Percentiles rank a stretch among this genome's conserved stretches.
Conservation (phyloP, 2,888 invertebrate genomes). For the Cyclophora albipunctata region DNA sequence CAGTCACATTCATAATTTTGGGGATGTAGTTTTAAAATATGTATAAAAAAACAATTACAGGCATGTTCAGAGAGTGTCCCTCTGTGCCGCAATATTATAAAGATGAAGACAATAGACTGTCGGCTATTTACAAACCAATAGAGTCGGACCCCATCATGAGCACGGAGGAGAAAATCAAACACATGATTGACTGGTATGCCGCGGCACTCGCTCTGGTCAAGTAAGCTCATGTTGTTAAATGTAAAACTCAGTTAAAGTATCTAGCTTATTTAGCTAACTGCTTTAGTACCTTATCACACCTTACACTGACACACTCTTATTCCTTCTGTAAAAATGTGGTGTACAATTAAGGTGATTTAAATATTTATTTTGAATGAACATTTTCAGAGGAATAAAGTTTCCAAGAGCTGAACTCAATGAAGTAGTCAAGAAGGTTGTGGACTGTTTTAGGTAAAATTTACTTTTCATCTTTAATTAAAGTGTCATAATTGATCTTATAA, state of each 20-base stretch:
- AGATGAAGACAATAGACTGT: constrained; percentile 75
- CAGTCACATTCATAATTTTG: too few species aligned
- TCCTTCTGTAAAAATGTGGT: too few species aligned
- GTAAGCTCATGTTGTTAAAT: constrained; percentile 47
- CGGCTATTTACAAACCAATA: constrained; percentile 86
- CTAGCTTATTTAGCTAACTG: background rate
- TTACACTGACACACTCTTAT: too few species aligned
- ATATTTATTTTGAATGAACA: too few species aligned
- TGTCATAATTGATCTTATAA: too few species aligned
- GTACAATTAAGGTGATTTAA: too few species aligned
- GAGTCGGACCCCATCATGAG: constrained; percentile 86
- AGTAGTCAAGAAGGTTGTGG: constrained; percentile 47
- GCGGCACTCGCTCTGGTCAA: constrained; percentile 77
- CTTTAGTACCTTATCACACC: too few species aligned
- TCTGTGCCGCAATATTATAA: constrained; percentile 80
- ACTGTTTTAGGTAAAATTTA: constrained; percentile 50
- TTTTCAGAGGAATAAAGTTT: constrained; percentile 57
- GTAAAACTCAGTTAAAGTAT: background rate
- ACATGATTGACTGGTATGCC: constrained; percentile 89
- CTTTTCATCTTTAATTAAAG: too few species aligned
- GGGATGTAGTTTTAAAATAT: too few species aligned
- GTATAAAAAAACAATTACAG: constrained; percentile 42
- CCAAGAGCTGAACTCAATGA: constrained; percentile 51
- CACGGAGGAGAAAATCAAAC: constrained; percentile 81
- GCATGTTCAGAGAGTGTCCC: constrained; percentile 84